Evolutionary conservation across 2,797 vertebrate genomes (phyloP).

Genomic region (Vultur gryphus): DNA sequence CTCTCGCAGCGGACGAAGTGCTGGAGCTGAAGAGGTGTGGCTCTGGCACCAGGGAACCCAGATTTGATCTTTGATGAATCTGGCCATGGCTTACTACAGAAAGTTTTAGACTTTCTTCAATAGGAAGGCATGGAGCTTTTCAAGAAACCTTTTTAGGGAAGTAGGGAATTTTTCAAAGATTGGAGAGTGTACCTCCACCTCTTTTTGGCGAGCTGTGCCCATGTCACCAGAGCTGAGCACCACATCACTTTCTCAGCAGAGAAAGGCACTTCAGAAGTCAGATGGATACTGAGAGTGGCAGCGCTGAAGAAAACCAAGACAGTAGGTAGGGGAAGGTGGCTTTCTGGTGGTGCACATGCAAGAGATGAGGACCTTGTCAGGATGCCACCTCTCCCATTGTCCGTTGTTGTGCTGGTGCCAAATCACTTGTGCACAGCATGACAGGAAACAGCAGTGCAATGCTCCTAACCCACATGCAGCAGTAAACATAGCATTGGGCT

Average conservation of each 20-base stretch:
- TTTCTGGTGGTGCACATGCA: not conserved
- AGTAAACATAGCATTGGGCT: not conserved
- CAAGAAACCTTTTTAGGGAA: not conserved
- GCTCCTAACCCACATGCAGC: not conserved
- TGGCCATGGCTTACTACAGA: not conserved
- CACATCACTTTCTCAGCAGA: not conserved
- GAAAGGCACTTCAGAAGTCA: not conserved
- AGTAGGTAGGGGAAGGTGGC: not conserved
- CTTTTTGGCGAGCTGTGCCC: not conserved
- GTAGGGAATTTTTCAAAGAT: not conserved
- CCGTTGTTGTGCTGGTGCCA: not conserved
- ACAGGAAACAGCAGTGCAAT: not conserved
- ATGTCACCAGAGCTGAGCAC: not conserved
- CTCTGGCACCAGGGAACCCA: not conserved
- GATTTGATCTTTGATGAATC: not conserved
- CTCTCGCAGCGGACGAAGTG: not conserved
- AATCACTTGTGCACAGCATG: not conserved
- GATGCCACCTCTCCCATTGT: not conserved
- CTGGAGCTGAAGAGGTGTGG: not conserved
- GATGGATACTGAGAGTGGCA: not conserved
- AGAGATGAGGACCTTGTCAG: not conserved
- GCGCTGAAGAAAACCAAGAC: not conserved
- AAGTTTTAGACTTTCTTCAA: not conserved
- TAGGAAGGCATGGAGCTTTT: not conserved
- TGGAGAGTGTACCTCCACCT: not conserved